These are phyloP conservation scores for Macrostomum lignano DNA, from an alignment of 1,140 invertebrate species.

Conservation along the genomic window DNA sequence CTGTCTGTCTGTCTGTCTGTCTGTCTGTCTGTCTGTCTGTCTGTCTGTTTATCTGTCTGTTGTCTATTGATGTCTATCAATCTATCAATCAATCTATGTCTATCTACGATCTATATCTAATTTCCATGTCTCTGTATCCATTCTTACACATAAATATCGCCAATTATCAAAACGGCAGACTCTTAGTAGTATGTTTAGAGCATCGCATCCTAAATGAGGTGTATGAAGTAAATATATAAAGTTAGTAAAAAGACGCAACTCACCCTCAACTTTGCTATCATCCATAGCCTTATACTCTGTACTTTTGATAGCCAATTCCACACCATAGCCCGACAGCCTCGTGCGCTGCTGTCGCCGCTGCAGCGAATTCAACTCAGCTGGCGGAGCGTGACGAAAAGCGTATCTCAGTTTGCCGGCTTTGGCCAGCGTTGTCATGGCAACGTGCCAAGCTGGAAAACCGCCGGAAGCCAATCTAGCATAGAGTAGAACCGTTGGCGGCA, in stretches of 20 bases:
- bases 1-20: no score
- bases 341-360: background rate
- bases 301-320: slow-evolving; percentile 88
- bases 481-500: background rate
- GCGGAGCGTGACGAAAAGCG: no score
- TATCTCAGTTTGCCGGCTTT: no score
- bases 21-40: no score
- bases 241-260: background rate
- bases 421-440: no score
- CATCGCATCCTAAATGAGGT: no score
- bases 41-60: no score
- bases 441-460: slow-evolving; percentile 3
- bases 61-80: no score
- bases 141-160: background rate
- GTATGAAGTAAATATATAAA: background rate
- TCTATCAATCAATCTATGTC: no score
- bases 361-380: background rate
- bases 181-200: background rate
- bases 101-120: background rate
- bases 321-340: slow-evolving; percentile 73
- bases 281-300: slow-evolving; percentile 98
- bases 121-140: background rate
- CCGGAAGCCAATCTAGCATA: background rate
- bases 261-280: slow-evolving; percentile 44
- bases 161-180: background rate